Percentiles rank a stretch among this genome's conserved stretches.
These are phyloP conservation scores for Oryctes rhinoceros DNA, from an alignment of 1,140 invertebrate genomes.

Conservation along the genomic window DNA sequence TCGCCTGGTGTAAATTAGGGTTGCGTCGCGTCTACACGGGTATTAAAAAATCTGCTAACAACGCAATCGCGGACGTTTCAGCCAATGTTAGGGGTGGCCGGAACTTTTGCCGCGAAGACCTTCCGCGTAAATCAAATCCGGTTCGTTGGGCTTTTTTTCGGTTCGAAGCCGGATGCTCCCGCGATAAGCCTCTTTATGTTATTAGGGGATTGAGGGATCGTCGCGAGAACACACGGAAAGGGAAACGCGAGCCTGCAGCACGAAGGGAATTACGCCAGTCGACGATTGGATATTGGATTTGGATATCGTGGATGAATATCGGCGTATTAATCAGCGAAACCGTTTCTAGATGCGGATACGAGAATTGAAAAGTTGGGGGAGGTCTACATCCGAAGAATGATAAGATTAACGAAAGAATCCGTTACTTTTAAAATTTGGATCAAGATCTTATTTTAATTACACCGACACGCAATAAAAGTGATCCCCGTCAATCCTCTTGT, in stretches of 20 bases:
- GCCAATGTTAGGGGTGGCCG: background rate
- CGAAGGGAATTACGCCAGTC: too few relatives aligned
- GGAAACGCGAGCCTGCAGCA: background rate
- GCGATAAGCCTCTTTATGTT: constrained; percentile 9
- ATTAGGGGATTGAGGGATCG: background rate
- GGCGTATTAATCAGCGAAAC: too few relatives aligned
- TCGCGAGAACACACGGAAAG: background rate
- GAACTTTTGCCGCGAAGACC: background rate
- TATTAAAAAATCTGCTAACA: constrained; percentile 13
- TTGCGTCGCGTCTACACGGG: background rate
- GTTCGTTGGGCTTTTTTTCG: constrained; percentile 12
- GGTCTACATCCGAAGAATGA: too few relatives aligned
- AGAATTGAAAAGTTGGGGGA: too few relatives aligned
- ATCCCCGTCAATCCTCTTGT: too few relatives aligned
- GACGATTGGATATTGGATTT: too few relatives aligned
- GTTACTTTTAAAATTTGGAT: too few relatives aligned
- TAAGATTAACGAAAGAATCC: too few relatives aligned
- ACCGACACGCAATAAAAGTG: too few relatives aligned
- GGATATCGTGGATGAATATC: too few relatives aligned
- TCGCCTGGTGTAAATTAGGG: background rate
- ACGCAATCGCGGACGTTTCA: background rate
- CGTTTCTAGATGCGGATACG: too few relatives aligned
- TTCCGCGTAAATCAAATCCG: constrained; percentile 13
- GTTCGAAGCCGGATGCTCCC: background rate
- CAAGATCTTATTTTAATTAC: too few relatives aligned